These are phyloP conservation scores for Eupithecia dodoneata DNA, from an alignment of 2,888 invertebrate genomes.

Conservation along the genomic window DNA sequence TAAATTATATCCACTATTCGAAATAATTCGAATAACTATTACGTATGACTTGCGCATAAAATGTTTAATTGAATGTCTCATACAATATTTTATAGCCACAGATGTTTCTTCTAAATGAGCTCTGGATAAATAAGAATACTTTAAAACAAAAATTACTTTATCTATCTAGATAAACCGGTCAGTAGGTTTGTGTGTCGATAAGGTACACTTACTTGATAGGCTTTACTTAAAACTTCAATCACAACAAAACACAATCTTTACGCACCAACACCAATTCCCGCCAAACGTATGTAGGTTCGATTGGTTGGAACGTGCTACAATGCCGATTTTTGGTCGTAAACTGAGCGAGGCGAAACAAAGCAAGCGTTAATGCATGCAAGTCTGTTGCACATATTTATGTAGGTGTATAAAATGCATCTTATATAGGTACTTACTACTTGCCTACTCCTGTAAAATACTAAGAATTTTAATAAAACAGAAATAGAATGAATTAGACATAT, in stretches of 20 bases:
- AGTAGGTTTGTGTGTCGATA: not conserved
- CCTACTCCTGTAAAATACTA: not conserved
- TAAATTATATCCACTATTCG: no score
- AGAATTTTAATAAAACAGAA: not conserved
- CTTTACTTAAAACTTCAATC: conserved; percentile 22
- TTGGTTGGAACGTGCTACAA: conserved; percentile 32
- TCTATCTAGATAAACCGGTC: not conserved
- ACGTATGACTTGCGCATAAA: not conserved
- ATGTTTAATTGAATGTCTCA: not conserved
- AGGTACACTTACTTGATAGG: conserved; percentile 24
- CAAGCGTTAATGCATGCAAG: not conserved
- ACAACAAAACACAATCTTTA: conserved; percentile 14
- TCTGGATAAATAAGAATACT: no score
- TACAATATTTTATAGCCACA: not conserved
- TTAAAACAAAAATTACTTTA: not conserved
- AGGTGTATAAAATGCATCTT: conserved; percentile 1
- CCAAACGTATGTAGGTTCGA: conserved; percentile 18
- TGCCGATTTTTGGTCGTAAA: conserved; percentile 24
- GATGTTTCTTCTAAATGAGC: not conserved
- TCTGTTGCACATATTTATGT: not conserved
- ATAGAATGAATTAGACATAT: not conserved
- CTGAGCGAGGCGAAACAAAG: conserved; percentile 28
- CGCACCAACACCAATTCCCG: conserved; percentile 31
- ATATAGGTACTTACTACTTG: not conserved
- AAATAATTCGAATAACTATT: no score